These are phyloP conservation scores for Takifugu rubripes DNA, from an alignment of 2,797 vertebrate genomes.

Conservation along the genomic window DNA sequence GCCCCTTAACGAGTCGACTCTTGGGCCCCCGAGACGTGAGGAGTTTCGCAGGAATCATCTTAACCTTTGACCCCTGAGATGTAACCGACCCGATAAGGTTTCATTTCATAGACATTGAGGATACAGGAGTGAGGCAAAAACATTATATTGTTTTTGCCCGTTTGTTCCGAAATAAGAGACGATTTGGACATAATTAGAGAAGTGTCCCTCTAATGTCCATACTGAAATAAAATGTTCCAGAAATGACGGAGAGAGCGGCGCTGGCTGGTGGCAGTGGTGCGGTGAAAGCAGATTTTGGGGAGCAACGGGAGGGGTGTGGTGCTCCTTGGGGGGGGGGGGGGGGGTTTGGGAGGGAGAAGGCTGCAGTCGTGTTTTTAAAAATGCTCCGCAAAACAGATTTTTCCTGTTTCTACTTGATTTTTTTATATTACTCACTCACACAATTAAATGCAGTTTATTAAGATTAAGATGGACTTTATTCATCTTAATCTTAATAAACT, in stretches of 20 bases:
- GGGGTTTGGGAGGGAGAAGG: not conserved
- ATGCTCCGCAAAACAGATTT: not conserved
- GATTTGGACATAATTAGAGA: constrained; percentile 15
- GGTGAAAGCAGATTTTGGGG: not conserved
- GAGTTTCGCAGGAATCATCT: constrained; percentile 16
- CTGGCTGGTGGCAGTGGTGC: not conserved
- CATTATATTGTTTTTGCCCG: too few relatives aligned
- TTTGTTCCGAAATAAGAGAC: too few relatives aligned
- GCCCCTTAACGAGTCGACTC: constrained; percentile 17
- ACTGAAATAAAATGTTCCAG: too few relatives aligned
- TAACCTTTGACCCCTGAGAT: constrained; percentile 12
- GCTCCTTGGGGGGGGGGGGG: constrained; percentile 28
- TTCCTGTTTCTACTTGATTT: too few relatives aligned
- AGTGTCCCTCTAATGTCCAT: too few relatives aligned
- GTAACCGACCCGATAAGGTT: constrained; percentile 16
- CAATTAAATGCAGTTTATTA: constrained; percentile 3
- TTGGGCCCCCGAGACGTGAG: constrained; percentile 13
- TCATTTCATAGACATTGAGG: too few relatives aligned
- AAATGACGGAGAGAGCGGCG: not conserved
- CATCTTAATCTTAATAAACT: too few relatives aligned
- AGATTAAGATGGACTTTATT: too few relatives aligned
- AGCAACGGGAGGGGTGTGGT: constrained; percentile 54
- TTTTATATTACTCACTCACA: too few relatives aligned
- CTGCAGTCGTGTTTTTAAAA: not conserved
- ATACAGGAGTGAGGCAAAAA: too few relatives aligned